Percentiles rank a stretch among this genome's conserved stretches.
Conservation (phyloP, 2,888 invertebrate genomes). For the Panopea generosa region DNA sequence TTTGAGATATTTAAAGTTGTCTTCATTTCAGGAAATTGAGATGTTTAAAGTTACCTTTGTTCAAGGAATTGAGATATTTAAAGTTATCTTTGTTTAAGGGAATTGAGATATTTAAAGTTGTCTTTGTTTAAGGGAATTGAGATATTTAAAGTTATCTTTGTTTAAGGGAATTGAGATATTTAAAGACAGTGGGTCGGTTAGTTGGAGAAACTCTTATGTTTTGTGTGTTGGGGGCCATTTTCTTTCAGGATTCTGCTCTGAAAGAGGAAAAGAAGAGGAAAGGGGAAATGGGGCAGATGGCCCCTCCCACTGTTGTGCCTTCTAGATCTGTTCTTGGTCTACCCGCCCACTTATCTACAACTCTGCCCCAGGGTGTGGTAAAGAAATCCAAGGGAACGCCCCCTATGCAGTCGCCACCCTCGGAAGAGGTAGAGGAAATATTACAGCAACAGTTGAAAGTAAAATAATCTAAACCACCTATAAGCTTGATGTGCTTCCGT, state of each 20-base stretch:
- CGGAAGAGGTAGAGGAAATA: slow-evolving; percentile 62
- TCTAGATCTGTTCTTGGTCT: slow-evolving; percentile 19
- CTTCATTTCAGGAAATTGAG: no score
- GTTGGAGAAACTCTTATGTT: no score
- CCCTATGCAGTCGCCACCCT: slow-evolving; percentile 52
- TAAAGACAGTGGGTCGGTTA: no score
- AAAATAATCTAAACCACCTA: slow-evolving; percentile 28
- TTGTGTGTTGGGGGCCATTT: no score
- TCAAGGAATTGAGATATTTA: no score
- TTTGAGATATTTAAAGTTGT: no score
- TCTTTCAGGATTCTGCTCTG: slow-evolving; percentile 45
- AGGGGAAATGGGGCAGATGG: slow-evolving; percentile 64
- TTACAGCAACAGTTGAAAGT: slow-evolving; percentile 65
- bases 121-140: no score
- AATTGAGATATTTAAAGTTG: no score
- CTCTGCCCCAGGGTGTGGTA: slow-evolving; percentile 17
- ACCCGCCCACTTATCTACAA: slow-evolving; percentile 8
- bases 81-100: no score
- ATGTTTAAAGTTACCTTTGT: no score
- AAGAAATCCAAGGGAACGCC: slow-evolving; percentile 56
- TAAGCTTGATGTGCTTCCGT: slow-evolving; percentile 32
- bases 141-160: no score
- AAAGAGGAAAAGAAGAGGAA: slow-evolving; percentile 71
- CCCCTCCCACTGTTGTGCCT: slow-evolving; percentile 59
- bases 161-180: no score